Base-by-base conservation (phyloP, 1,140 invertebrate species). In the Trinorchestia longiramus region DNA sequence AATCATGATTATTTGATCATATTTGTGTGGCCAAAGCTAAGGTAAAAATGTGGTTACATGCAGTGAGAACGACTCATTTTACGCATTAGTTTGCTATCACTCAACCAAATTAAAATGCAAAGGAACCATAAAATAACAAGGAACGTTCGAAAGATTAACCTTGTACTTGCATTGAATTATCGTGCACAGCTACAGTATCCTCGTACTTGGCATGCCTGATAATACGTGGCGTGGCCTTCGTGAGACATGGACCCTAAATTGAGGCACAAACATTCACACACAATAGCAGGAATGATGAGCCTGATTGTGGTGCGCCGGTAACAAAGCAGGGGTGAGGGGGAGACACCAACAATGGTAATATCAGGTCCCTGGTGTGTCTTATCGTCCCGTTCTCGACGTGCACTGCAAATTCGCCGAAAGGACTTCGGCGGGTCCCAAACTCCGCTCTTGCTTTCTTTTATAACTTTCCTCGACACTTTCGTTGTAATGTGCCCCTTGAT, bases 271-370 rank as follows among this genome's bases (percentile, higher is more conserved):
- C 88, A 90, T 90, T 42, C 43, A 90, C n/a, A 43, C n/a, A 90
- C 88, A 90, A 90, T 90, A 28, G 88, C 88, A 41, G 43, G 88
- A 41, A 90, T 43, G 88, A 90, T 90, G 88, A 90, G 88, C 88
- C 88, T 90, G 88, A 90, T 90, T 90, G 88, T 43, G 88, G 88
- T 42, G 43, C 88, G 88, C n/a, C 8, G 6, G 88, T 90, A 43
- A 43, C 88, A 90, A 41, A 90, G 88, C n/a, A 43, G 43, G 88
- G 41, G 88, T 90, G n/a, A 90, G 88, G 88, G 43, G 15, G n/a
- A 41, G 6, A 41, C 88, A 8, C n/a, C 43, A 28, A 90, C 88
- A 90, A 90, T 90, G 88, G 88, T 90, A 90, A 90, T 90, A 90
- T 90, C 88, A 42, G 8, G 43, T 41, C 88, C 88, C 88, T 90